Base-by-base conservation (phyloP, 2,888 invertebrate genomes). In the Epinotia demarniana region DNA sequence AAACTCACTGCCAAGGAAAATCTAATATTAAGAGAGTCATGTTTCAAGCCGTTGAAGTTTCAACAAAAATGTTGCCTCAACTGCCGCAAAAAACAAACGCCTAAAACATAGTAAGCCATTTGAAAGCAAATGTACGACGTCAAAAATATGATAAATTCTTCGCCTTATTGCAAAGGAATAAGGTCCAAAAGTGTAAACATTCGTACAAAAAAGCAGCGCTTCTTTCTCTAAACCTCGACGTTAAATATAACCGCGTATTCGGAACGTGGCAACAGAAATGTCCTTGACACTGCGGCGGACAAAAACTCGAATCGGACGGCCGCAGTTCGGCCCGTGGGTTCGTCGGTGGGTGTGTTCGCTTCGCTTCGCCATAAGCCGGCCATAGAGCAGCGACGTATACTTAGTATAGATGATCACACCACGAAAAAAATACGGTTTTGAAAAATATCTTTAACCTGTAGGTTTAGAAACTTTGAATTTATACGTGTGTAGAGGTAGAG, bases 271-370 rank as follows among this genome's bases (percentile, higher is more conserved):
- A 92, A 92, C 91, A 90, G 88, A 86, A 84, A 84, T 83, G 93
- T 89, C 93, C 93, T 93, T 93, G 93, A 93, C 93, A 93, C 93
- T 92, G 80, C 86, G 83, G 89, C 92, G 91, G 89, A 85, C 92
- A 92, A 92, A 92, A 92, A 92, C 75, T 75, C 58, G 75, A 49
- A 46, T 69, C 89, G 89, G 88, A 88, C 90, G 87, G 85, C 87
- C 88, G 86, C 85, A 89, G 89, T 90, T 90, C 91, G 70, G 71
- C 72, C 89, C 89, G 91, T 86, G 89, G 88, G 86, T 82, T 87
- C 78, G 80, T 79, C 85, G 85, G 89, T 92, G 92, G 92, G 92
- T 92, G 92, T 92, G 92, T 89, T 89, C 84, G 23, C 23, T 89
- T 89, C 84, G 23, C 23, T 2, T 23, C 23, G 86, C 83, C 79